phyloP scores from a whole-genome alignment of 2,113 vertebrate genomes.

The Ranitomeya imitator region DNA sequence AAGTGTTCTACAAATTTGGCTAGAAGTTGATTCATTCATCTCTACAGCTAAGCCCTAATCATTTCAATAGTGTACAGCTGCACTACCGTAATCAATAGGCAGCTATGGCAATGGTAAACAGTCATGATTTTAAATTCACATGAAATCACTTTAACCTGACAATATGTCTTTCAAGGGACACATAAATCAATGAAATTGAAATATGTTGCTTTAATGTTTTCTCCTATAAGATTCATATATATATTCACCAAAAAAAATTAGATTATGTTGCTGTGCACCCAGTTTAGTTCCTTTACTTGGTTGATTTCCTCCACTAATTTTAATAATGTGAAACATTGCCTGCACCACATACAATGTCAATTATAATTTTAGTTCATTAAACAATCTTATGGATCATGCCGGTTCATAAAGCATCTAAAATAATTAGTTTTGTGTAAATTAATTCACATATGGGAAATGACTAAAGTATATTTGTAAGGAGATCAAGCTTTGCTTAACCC shows the following conservation, averaged over 20 bases:
- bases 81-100: no score
- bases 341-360: slow-evolving; percentile 27
- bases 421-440: background rate
- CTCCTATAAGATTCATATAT: background rate
- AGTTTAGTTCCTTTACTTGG: background rate
- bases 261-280: background rate
- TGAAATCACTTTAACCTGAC: no score
- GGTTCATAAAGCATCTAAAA: slow-evolving; percentile 16
- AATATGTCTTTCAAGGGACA: no score
- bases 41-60: no score
- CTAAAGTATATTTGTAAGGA: background rate
- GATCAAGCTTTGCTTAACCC: background rate
- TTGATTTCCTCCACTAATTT: slow-evolving; percentile 36
- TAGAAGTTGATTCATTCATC: no score
- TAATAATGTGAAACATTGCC: slow-evolving; percentile 36
- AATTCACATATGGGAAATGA: slow-evolving; percentile 12
- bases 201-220: background rate
- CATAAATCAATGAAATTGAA: no score
- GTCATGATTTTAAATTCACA: no score
- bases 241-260: background rate
- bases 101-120: no score
- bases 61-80: no score
- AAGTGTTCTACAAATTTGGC: no score
- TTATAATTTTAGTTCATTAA: slow-evolving; percentile 37
- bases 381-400: slow-evolving; percentile 3